Base-by-base conservation (phyloP, 1,140 invertebrate species). In the Drosophila equinoxialis region DNA sequence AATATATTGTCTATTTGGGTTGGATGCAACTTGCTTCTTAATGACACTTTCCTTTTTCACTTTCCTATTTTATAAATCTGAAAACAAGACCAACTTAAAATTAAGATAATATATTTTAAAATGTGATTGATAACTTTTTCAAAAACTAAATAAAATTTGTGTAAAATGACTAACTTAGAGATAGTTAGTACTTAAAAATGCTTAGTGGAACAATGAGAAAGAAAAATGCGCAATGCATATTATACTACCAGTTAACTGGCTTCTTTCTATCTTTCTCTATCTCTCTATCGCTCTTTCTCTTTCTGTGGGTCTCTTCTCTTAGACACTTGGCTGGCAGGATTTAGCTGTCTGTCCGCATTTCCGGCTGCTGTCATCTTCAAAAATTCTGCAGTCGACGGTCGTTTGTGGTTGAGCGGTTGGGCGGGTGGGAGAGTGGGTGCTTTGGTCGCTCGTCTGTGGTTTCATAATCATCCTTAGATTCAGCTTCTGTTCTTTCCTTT, bases 391-490 rank as follows among this genome's bases (percentile, higher is more conserved):
- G 45, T 51, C 45, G 45, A 23, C 45, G 45, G 45, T 51, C 45
- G 45, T 48, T 48, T 30, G 30, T 17, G 45, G 35, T 11, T 3
- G 35, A 10, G 7, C 35, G 35, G 35, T 37, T 37, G 35, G 35
- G 10, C 3, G 45, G 45, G 23, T n/a, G 45, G 17, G 45, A 65
- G 17, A 17, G 17, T n/a, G 45, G 17, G 57, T 68, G 57, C 62
- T 61, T 66, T 39, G 20, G 45, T 51, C 45, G 45, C 6, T 51
- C 14, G 45, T 48, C 48, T 62, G 57, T 68, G 61, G 65, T 61
- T 74, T 63, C 75, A 68, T 78, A 67, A 65, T 74, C 45, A 51
- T 51, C 17, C 20, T 20, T 10, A 51, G 45, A 23, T 51, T 48
- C 45, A 48, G 17, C 45, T 51, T 23, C 17, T 51, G 17, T 20